These are phyloP conservation scores for Ramphastos sulfuratus DNA, from an alignment of 2,113 vertebrate species.

Conservation along the genomic window DNA sequence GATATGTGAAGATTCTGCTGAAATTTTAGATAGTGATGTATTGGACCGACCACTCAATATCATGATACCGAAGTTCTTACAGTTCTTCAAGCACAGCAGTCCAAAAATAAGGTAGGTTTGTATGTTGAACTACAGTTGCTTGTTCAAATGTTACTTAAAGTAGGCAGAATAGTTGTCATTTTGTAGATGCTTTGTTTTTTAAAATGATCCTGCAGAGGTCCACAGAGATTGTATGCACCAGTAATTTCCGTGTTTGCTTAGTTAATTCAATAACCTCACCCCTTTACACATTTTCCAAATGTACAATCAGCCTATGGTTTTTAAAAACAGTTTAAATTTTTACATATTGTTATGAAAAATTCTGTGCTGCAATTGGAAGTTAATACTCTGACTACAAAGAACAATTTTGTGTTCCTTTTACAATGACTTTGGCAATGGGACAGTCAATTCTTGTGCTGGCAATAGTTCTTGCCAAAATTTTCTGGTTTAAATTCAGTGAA, in stretches of 20 bases:
- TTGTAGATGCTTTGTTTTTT: not conserved
- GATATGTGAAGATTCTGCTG: slow-evolving; percentile 97
- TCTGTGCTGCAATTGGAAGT: not conserved
- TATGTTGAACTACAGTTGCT: not conserved
- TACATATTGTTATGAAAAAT: not conserved
- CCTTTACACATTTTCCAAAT: not conserved
- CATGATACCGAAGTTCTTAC: slow-evolving; percentile 98
- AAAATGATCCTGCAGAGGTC: not conserved
- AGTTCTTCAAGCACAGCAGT: slow-evolving; percentile 97
- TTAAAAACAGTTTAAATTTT: not conserved
- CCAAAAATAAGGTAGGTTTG: slow-evolving; percentile 91
- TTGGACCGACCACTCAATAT: slow-evolving; percentile 95
- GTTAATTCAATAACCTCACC: not conserved
- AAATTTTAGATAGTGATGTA: slow-evolving; percentile 96
- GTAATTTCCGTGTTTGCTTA: not conserved
- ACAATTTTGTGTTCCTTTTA: not conserved
- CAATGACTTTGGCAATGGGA: not conserved
- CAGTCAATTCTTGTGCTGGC: not conserved
- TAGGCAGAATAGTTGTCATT: not conserved
- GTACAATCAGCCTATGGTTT: not conserved
- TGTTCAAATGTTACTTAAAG: not conserved
- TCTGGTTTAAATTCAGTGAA: not conserved
- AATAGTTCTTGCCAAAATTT: not conserved
- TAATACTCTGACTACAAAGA: not conserved
- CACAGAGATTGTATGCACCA: not conserved